Conservation (phyloP, 2,797 vertebrate species). For the Lerista edwardsae region DNA sequence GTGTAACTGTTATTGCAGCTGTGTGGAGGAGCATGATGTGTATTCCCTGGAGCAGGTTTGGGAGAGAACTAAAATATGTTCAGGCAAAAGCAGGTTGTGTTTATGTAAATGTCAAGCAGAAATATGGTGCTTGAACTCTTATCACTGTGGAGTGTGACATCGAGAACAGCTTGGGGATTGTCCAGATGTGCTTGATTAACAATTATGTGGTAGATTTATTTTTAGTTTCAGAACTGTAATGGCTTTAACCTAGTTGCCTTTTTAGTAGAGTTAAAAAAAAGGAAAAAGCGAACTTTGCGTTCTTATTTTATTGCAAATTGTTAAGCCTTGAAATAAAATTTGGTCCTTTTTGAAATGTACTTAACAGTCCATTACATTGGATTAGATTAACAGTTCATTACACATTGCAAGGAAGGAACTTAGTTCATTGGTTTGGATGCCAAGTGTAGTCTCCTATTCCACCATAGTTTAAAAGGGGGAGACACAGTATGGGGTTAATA, state of each 20-base stretch:
- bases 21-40: constrained; percentile 66
- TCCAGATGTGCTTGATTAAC: constrained; percentile 42
- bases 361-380: not conserved
- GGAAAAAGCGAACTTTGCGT: not conserved
- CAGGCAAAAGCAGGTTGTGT: constrained; percentile 63
- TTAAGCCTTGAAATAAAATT: not conserved
- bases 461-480: not conserved
- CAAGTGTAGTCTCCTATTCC: not conserved
- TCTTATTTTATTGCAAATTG: not conserved
- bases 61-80: constrained; percentile 61
- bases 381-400: constrained; percentile 7
- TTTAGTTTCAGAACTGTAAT: constrained; percentile 11
- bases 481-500: not conserved
- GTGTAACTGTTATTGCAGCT: constrained; percentile 74
- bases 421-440: not conserved
- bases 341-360: not conserved
- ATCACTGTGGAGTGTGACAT: constrained; percentile 40
- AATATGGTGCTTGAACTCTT: constrained; percentile 59
- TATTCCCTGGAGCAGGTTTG: constrained; percentile 64
- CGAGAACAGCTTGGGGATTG: not conserved
- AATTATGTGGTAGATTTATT: constrained; percentile 30
- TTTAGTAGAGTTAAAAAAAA: not conserved
- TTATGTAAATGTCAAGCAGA: constrained; percentile 67
- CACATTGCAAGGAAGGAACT: not conserved
- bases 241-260: not conserved